Percentiles rank a stretch among this genome's conserved stretches.
Evolutionary conservation across 1,140 invertebrate genomes (phyloP).

Genomic region (Myzus persicae): DNA sequence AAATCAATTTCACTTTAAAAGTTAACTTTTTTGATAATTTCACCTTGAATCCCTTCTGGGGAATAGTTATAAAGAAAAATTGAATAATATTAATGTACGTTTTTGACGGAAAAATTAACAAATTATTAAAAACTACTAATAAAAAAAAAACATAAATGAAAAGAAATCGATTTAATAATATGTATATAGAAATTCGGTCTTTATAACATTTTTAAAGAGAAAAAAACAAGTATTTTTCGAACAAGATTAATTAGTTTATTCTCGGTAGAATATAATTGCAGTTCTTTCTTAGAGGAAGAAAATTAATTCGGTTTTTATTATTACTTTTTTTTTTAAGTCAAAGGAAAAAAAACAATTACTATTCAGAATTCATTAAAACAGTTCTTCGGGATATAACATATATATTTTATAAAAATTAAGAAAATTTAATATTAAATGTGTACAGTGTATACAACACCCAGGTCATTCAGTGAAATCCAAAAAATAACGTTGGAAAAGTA

Average conservation of each 20-base stretch:
- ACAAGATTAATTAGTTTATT: conserved; percentile 44
- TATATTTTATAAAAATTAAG: conserved; percentile 35
- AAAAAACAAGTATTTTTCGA: conserved; percentile 27
- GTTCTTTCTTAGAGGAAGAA: background rate
- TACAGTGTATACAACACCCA: background rate
- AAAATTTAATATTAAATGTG: conserved; percentile 2
- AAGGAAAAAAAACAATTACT: conserved; percentile 22
- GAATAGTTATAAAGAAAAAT: background rate
- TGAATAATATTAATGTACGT: background rate
- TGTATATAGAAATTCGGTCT: background rate
- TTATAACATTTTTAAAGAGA: background rate
- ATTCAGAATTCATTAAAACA: conserved; percentile 14
- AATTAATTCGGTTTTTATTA: conserved; percentile 33
- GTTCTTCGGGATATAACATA: background rate
- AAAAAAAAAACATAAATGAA: background rate
- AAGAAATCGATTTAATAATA: background rate
- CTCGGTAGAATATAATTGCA: background rate
- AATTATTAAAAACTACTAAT: background rate
- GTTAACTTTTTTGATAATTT: background rate
- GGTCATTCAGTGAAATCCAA: background rate
- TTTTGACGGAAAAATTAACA: background rate
- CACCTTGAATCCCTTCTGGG: background rate
- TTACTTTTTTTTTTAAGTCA: background rate
- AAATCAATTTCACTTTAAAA: background rate
- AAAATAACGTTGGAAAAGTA: background rate